phyloP scores from a whole-genome alignment of 2,113 vertebrate species.

The Mesoclemmys tuberculata region DNA sequence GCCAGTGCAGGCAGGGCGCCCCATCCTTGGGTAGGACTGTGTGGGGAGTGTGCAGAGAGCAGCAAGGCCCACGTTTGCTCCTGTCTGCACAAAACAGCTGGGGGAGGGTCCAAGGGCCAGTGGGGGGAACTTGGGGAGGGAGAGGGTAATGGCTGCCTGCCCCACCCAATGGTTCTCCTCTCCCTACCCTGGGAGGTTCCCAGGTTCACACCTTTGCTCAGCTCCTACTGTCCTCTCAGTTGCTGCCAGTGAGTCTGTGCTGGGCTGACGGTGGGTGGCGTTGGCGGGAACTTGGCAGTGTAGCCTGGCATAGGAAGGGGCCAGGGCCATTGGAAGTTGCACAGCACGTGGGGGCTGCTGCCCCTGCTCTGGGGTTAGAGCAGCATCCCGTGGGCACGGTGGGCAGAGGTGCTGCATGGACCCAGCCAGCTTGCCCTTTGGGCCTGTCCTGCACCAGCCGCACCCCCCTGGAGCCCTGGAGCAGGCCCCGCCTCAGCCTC shows the following conservation, averaged over 20 bases:
- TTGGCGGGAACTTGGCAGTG: too few species aligned
- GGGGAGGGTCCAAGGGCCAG: not conserved
- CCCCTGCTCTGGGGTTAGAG: not conserved
- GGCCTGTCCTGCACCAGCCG: accelerated
- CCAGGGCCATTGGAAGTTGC: not conserved
- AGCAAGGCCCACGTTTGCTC: not conserved
- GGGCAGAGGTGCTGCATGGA: not conserved
- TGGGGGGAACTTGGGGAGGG: not conserved
- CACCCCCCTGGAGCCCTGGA: accelerated
- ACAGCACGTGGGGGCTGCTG: not conserved
- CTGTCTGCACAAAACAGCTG: not conserved
- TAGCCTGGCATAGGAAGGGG: not conserved
- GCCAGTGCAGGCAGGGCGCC: not conserved
- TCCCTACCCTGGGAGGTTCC: accelerated
- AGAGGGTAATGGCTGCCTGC: not conserved
- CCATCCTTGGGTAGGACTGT: not conserved
- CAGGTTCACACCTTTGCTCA: not conserved
- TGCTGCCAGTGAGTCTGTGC: not conserved
- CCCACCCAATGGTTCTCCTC: accelerated
- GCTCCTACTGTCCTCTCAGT: not conserved
- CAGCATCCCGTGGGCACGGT: not conserved
- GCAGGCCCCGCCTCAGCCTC: not conserved
- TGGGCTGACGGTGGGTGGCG: not conserved
- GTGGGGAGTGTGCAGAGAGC: accelerated
- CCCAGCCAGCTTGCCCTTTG: not conserved